phyloP scores from a whole-genome alignment of 2,797 vertebrate genomes.

The Danionella dracula region DNA sequence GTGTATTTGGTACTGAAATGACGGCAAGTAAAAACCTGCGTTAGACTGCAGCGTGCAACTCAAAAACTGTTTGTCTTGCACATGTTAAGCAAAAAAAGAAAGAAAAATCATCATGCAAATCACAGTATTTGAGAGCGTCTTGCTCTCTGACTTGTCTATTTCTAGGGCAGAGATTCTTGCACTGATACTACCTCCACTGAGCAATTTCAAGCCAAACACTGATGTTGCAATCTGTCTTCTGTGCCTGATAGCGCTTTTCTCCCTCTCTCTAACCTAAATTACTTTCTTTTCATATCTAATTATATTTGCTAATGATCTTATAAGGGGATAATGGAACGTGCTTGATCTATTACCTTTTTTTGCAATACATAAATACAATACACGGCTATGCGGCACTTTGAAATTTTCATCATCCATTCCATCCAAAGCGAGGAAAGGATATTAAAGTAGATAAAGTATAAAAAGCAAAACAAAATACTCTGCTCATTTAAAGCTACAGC shows the following conservation, averaged over 20 bases:
- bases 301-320: conserved; percentile 83
- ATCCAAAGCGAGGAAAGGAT: conserved; percentile 20
- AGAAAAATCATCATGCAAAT: not conserved
- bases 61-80: conserved; percentile 4
- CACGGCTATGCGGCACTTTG: conserved; percentile 62
- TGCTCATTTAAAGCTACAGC: not conserved
- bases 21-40: conserved; percentile 2
- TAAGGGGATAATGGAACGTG: conserved; percentile 82
- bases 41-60: not conserved
- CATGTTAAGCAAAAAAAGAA: not conserved
- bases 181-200: conserved; percentile 75
- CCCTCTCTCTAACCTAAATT: conserved; percentile 75
- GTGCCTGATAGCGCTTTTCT: conserved; percentile 80
- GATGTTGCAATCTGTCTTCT: conserved; percentile 79
- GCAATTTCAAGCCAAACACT: conserved; percentile 80
- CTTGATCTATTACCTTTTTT: conserved; percentile 81
- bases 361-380: conserved; percentile 79
- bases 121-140: conserved; percentile 32
- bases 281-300: conserved; percentile 81
- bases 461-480: not conserved
- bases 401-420: conserved; percentile 46
- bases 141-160: conserved; percentile 65
- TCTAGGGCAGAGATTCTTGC: conserved; percentile 72
- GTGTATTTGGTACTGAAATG: conserved; percentile 15
- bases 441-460: conserved; percentile 12